phyloP scores from a whole-genome alignment of 1,140 invertebrate species.

The Leucophenga varia region DNA sequence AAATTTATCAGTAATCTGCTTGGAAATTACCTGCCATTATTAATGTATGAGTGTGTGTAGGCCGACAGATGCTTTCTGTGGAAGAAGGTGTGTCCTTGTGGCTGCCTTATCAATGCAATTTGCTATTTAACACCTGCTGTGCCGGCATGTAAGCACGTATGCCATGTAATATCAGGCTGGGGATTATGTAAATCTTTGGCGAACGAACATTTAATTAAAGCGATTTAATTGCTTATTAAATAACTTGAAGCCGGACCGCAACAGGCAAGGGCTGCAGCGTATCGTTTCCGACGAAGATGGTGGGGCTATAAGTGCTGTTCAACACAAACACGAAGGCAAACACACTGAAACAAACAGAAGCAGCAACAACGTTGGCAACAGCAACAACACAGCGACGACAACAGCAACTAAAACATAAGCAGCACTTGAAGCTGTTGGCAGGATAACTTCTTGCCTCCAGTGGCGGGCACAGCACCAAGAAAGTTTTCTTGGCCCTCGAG shows the following conservation, averaged over 20 bases:
- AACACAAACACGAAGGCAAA: constrained; percentile 28
- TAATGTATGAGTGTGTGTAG: no score
- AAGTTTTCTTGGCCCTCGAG: constrained; percentile 21
- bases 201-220: constrained; percentile 24
- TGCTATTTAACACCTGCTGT: constrained; percentile 16
- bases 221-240: constrained; percentile 46
- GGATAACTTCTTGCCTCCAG: constrained; percentile 14
- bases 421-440: constrained; percentile 15
- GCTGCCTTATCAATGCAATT: no score
- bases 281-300: no score
- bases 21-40: no score
- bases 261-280: constrained; percentile 4
- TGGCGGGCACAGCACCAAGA: constrained; percentile 6
- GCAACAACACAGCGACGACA: constrained; percentile 1
- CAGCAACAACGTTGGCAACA: no score
- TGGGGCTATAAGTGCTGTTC: constrained; percentile 17
- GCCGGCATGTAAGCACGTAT: neutral
- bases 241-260: constrained; percentile 22
- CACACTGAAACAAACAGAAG: constrained; percentile 11
- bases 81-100: no score
- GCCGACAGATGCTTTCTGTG: no score
- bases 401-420: constrained; percentile 21
- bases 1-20: no score
- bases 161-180: no score
- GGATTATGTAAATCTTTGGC: constrained; percentile 33